Conservation (phyloP, 2,888 invertebrate genomes). For the Hartigia nigra region DNA sequence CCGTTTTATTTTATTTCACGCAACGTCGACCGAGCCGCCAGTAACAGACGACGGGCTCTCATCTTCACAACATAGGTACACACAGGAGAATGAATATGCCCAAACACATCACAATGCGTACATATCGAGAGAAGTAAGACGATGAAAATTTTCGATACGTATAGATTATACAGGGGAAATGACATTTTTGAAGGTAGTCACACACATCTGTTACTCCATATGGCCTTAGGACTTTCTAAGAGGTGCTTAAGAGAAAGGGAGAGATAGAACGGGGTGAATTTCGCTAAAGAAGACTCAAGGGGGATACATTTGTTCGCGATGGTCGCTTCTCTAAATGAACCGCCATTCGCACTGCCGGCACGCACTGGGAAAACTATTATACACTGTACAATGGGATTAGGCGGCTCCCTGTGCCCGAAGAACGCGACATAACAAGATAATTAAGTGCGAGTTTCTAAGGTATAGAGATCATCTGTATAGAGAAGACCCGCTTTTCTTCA, state of each 20-base stretch:
- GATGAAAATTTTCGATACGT: slow-evolving; percentile 41
- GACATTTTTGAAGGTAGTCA: slow-evolving; percentile 33
- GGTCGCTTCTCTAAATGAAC: neutral
- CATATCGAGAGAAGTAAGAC: slow-evolving; percentile 8
- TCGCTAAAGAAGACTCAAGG: neutral
- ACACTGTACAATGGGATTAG: neutral
- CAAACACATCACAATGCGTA: neutral
- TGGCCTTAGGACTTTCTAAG: neutral
- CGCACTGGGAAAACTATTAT: neutral
- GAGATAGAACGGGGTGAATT: neutral
- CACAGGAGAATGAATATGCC: neutral
- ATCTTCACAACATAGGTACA: neutral
- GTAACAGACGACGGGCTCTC: neutral
- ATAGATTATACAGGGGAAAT: slow-evolving; percentile 40
- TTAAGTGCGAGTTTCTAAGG: neutral
- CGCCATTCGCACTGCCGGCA: neutral
- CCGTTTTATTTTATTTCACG: slow-evolving; percentile 56
- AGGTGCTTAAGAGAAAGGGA: neutral
- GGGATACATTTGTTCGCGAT: neutral
- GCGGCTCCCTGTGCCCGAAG: neutral
- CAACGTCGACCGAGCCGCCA: neutral
- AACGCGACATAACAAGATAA: neutral
- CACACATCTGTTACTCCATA: neutral
- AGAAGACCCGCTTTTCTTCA: neutral
- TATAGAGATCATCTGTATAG: neutral